These are phyloP conservation scores for Toxonevra muliebris DNA, from an alignment of 2,888 invertebrate species.

Conservation along the genomic window DNA sequence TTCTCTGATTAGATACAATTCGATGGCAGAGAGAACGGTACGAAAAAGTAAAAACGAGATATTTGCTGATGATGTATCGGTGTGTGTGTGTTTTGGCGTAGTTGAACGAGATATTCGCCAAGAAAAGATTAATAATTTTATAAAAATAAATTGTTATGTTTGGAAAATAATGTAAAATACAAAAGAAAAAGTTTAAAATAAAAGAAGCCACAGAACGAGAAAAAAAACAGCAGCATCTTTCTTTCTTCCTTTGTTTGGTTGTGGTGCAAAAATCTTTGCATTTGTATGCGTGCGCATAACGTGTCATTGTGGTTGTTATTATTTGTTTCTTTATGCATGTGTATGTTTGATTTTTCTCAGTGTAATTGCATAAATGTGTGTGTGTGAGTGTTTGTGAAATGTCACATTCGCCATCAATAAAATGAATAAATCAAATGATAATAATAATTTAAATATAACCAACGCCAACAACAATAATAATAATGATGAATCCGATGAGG, in stretches of 20 bases:
- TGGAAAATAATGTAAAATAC: constrained; percentile 28
- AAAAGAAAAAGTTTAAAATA: constrained; percentile 22
- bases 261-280: constrained; percentile 12
- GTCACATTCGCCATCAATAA: not conserved
- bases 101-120: constrained; percentile 14
- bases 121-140: constrained; percentile 23
- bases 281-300: constrained; percentile 28
- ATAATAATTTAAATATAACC: constrained; percentile 46
- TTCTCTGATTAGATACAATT: constrained; percentile 62
- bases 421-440: constrained; percentile 53
- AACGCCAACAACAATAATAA: constrained; percentile 44
- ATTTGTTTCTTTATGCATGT: too few species aligned
- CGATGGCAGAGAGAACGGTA: constrained; percentile 40
- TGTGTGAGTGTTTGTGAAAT: not conserved
- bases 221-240: constrained; percentile 36
- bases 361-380: too few species aligned
- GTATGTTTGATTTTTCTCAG: too few species aligned
- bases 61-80: not conserved
- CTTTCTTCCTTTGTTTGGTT: constrained; percentile 26
- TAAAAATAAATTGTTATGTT: constrained; percentile 24
- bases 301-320: constrained; percentile 25
- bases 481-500: constrained; percentile 62
- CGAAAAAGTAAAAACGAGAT: not conserved
- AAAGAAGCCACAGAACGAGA: constrained; percentile 25
- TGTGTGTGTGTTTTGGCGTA: constrained; percentile 24